A percentile compares a stretch with the other conserved stretches of the same genome.
Evolutionary conservation across 2,797 vertebrate species (phyloP).

Genomic region (Emydoidea blandingii): DNA sequence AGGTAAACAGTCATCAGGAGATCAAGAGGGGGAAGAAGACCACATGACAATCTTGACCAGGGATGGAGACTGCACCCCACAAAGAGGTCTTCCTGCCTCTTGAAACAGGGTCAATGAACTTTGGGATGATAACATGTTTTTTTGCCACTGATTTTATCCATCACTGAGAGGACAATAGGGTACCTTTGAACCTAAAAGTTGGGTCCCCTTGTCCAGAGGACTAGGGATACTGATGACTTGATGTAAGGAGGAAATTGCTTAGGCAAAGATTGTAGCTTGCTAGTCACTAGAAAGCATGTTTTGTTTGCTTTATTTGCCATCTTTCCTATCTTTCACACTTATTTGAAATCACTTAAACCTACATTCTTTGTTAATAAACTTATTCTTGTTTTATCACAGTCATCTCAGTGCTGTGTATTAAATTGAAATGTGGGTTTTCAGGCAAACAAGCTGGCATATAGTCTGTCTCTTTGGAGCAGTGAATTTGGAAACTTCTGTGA

Average conservation of each 20-base stretch:
- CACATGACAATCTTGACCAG: not conserved
- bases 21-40: not conserved
- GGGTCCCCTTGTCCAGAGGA: not conserved
- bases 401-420: not conserved
- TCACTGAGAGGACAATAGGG: not conserved
- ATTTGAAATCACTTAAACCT: not conserved
- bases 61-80: not conserved
- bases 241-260: not conserved
- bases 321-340: not conserved
- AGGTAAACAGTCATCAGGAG: not conserved
- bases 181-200: not conserved
- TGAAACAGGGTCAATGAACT: not conserved
- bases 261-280: not conserved
- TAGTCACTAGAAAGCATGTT: not conserved
- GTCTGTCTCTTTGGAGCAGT: not conserved
- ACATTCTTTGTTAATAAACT: not conserved
- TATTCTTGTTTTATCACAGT: not conserved
- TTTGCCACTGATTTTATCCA: not conserved
- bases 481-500: not conserved
- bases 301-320: not conserved
- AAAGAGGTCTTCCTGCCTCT: not conserved
- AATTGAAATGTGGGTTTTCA: not conserved
- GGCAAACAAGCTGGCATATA: not conserved
- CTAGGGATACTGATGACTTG: not conserved
- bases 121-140: not conserved